Conservation (phyloP, 2,113 vertebrate genomes). For the Stomatorhinus ivindoensis region DNA sequence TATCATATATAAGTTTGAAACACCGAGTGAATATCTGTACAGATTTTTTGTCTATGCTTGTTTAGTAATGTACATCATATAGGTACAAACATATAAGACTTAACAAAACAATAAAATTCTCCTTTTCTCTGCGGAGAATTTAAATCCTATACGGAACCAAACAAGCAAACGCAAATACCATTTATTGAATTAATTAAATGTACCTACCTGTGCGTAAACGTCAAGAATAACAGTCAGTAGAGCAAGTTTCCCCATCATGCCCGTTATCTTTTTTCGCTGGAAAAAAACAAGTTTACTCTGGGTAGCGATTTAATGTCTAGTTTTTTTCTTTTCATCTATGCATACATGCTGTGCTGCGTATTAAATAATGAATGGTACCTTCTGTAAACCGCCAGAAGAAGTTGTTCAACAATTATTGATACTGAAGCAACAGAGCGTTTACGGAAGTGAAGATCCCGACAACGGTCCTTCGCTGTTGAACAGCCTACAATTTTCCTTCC, state of each 20-base stretch:
- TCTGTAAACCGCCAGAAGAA: not conserved
- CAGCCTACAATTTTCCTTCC: not conserved
- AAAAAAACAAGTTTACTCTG: not conserved
- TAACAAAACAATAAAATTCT: not conserved
- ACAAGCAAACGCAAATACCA: not conserved
- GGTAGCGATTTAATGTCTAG: not conserved
- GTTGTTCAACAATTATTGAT: not conserved
- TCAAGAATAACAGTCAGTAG: constrained; percentile 12
- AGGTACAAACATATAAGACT: not conserved
- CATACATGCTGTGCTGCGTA: not conserved
- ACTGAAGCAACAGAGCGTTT: not conserved
- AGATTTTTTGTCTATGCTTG: not conserved
- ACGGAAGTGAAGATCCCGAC: not conserved
- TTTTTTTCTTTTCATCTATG: not conserved
- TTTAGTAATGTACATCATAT: not conserved
- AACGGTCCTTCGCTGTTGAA: not conserved
- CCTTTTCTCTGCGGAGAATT: constrained; percentile 1
- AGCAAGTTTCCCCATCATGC: not conserved
- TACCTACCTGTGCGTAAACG: constrained; percentile 14
- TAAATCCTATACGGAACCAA: not conserved
- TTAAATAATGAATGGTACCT: not conserved
- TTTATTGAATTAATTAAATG: not conserved
- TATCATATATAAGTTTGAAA: not conserved
- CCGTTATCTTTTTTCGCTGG: not conserved
- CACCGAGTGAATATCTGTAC: not conserved